Conservation (phyloP, 1,140 invertebrate species). For the Psix sp. region DNA sequence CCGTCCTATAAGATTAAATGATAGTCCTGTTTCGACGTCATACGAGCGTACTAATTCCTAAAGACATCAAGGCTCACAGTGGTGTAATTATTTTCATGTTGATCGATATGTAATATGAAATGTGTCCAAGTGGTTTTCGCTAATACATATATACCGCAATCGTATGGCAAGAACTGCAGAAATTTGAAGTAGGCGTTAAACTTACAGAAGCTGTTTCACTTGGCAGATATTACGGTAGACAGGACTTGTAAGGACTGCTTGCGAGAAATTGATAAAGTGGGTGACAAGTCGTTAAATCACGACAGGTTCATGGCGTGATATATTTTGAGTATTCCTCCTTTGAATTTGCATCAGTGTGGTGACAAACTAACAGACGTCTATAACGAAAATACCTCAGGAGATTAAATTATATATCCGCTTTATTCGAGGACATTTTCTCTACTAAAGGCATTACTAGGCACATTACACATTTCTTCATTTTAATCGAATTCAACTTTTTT, state of each 20-base stretch:
- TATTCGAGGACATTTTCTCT: too few relatives aligned
- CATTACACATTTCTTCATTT: too few relatives aligned
- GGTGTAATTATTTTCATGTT: conserved; percentile 45
- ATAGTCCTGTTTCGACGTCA: conserved; percentile 1
- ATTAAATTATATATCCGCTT: too few relatives aligned
- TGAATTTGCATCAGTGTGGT: conserved; percentile 29
- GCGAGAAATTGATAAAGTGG: conserved; percentile 73
- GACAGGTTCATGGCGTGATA: conserved; percentile 64
- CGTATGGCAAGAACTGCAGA: conserved; percentile 9
- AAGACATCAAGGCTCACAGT: conserved; percentile 13
- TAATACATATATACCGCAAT: conserved; percentile 37
- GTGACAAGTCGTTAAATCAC: conserved; percentile 75
- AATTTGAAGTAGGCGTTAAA: conserved; percentile 53
- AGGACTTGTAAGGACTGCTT: conserved; percentile 50
- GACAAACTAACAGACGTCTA: conserved; percentile 14
- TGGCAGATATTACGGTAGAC: conserved; percentile 53
- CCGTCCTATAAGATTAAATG: background rate
- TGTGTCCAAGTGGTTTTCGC: conserved; percentile 42
- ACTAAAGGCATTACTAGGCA: too few relatives aligned
- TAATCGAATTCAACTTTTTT: too few relatives aligned
- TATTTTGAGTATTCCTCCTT: conserved; percentile 55
- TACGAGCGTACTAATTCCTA: conserved; percentile 20
- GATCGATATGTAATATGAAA: conserved; percentile 54
- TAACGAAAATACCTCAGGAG: too few relatives aligned
- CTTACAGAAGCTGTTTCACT: conserved; percentile 52